Base-by-base conservation (phyloP, 2,797 vertebrate genomes). In the Kryptolebias ocellatus region DNA sequence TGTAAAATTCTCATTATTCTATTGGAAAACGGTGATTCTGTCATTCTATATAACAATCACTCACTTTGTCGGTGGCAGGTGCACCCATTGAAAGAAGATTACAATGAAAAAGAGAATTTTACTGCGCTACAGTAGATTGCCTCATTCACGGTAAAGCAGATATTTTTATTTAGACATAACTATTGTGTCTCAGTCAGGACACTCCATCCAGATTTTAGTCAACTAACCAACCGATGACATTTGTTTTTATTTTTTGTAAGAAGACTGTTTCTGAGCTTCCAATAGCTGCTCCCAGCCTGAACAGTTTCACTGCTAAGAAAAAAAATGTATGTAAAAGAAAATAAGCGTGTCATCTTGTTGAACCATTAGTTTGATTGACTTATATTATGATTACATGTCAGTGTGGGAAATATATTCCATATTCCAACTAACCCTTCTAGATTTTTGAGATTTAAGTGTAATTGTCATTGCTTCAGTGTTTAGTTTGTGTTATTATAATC, bases 401-500 rank as follows among this genome's bases (percentile, higher is more conserved):
- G 11, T 42, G 11, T 42, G 11, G 39, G 39, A 42, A 42, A 42
- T 42, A 14, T 12, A 14, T 42, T 42, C 39, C 3, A 12, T 14
- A 14, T 42, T 42, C 3, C 11, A 11, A 42, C 12, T 11, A 14
- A 2, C 39, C 11, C 14, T 12, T 2, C 14, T 2, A 14, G 4
- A 3, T 14, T 9, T 49, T n/a, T n/a, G 2, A 18, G 7, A 49
- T 9, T 8, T 18, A 49, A 49, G 46, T 18, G 20, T 6, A 17
- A 5, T 7, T 49, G 7, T 8, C n/a, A 49, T 49, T 10, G 10
- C 20, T 49, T 18, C 46, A 49, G 46, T n/a, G 7, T 47, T 47
- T 54, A 56, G 65, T 65, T 15, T 14, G 58, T 24, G 58, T 27
- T 59, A 20, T 61, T 70, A 74, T 54, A 74, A 67, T 49, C 24